Conservation (phyloP, 1,140 invertebrate species). For the Macrosteles quadrilineatus region DNA sequence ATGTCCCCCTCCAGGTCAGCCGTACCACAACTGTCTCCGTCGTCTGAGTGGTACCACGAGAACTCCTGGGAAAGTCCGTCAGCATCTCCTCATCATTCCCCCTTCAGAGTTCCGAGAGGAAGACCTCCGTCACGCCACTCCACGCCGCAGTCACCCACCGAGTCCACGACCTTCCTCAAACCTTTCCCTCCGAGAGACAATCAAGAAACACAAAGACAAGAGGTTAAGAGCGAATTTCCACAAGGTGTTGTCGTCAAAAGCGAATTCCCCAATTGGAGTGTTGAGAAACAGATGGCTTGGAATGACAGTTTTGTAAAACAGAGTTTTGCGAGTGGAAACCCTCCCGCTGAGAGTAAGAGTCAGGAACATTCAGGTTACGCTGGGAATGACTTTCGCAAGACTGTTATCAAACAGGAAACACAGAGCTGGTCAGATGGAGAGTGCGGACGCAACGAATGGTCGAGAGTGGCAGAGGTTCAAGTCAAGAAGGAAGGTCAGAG, state of each 20-base stretch:
- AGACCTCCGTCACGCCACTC: constrained; percentile 60
- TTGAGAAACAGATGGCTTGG: constrained; percentile 5
- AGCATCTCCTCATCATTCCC: constrained; percentile 21
- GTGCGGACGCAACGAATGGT: not conserved
- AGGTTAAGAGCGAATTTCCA: not conserved
- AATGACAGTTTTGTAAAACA: constrained; percentile 8
- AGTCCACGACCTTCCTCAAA: constrained; percentile 57
- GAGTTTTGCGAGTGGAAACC: not conserved
- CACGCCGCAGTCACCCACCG: constrained; percentile 32
- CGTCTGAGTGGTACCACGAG: not conserved
- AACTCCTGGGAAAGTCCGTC: constrained; percentile 26
- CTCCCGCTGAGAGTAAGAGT: no score
- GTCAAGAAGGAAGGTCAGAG: constrained; percentile 20
- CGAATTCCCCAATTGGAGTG: not conserved
- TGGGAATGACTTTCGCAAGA: not conserved
- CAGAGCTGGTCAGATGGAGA: not conserved
- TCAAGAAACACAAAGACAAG: constrained; percentile 27
- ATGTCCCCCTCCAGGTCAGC: not conserved
- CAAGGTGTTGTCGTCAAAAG: not conserved
- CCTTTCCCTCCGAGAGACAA: constrained; percentile 51
- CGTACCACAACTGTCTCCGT: not conserved
- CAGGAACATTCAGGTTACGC: not conserved
- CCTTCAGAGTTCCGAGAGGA: constrained; percentile 64
- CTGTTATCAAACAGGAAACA: not conserved
- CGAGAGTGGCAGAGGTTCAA: constrained; percentile 9